These are phyloP conservation scores for Agelaius tricolor DNA, from an alignment of 2,113 vertebrate genomes.

Conservation along the genomic window DNA sequence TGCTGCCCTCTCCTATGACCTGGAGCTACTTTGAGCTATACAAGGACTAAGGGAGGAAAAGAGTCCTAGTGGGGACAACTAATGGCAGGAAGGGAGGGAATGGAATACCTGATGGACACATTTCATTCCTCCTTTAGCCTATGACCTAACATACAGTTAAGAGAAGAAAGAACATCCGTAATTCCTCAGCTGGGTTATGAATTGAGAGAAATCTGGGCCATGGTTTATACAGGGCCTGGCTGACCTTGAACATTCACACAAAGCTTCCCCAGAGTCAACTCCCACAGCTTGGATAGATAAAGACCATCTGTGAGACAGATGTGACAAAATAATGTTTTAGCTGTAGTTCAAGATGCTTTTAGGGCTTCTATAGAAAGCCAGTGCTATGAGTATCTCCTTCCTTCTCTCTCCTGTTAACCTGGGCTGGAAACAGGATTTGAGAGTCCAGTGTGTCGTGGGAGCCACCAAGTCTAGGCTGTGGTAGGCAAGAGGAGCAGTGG, in stretches of 20 bases:
- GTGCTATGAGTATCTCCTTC: background rate
- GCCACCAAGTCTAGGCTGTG: no score
- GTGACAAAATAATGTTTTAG: background rate
- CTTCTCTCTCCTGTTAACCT: background rate
- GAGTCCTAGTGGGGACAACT: background rate
- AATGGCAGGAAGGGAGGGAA: conserved; percentile 54
- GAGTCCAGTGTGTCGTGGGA: background rate
- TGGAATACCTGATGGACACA: background rate
- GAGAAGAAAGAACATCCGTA: background rate
- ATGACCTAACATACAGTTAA: background rate
- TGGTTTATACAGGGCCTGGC: background rate
- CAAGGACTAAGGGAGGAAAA: conserved; percentile 40
- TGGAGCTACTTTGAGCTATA: conserved; percentile 28
- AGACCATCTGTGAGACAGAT: conserved; percentile 5
- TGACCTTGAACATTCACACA: background rate
- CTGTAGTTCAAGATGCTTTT: background rate
- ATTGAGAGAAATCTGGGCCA: background rate
- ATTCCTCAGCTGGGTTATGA: background rate
- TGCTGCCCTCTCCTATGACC: conserved; percentile 24
- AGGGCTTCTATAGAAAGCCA: background rate
- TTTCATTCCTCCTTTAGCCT: conserved; percentile 32
- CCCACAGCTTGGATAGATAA: background rate
- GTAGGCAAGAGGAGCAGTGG: background rate
- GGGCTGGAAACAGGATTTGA: background rate
- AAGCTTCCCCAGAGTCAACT: background rate